Conservation (phyloP, 2,888 invertebrate genomes). For the Nemotelus pantherinus region DNA sequence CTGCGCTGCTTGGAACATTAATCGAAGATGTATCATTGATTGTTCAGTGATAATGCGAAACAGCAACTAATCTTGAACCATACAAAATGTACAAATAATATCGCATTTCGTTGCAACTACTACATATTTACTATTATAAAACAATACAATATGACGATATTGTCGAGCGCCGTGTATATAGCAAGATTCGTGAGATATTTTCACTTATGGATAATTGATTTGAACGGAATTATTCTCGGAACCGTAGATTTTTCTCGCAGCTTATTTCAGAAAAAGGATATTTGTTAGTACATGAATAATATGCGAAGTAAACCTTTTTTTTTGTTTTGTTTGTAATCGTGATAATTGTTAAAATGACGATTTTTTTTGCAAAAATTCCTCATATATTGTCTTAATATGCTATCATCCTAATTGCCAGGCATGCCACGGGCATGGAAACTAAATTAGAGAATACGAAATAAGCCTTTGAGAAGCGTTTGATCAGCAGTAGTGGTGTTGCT, state of each 20-base stretch:
- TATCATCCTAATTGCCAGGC: too few relatives aligned
- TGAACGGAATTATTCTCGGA: neutral
- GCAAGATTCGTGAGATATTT: neutral
- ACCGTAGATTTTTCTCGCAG: neutral
- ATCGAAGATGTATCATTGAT: too few relatives aligned
- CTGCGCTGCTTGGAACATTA: too few relatives aligned
- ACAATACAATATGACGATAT: neutral
- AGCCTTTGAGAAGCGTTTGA: too few relatives aligned
- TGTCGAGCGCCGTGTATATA: conserved; percentile 11
- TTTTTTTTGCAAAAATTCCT: neutral
- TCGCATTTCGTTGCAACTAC: conserved; percentile 40
- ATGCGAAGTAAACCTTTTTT: conserved; percentile 2
- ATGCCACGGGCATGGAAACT: too few relatives aligned
- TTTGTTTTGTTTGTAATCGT: conserved; percentile 29
- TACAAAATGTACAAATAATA: conserved; percentile 37
- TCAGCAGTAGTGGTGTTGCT: too few relatives aligned
- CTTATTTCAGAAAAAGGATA: neutral
- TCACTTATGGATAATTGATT: neutral
- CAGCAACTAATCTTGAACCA: conserved; percentile 30
- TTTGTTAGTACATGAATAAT: conserved; percentile 27
- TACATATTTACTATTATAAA: conserved; percentile 13
- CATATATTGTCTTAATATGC: neutral
- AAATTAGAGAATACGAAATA: too few relatives aligned
- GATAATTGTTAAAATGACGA: conserved; percentile 18
- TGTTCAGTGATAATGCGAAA: neutral